Percentiles rank a stretch among this genome's conserved stretches.
Evolutionary conservation across 2,797 vertebrate species (phyloP).

Genomic region (Mormyrus hasselquistii): DNA sequence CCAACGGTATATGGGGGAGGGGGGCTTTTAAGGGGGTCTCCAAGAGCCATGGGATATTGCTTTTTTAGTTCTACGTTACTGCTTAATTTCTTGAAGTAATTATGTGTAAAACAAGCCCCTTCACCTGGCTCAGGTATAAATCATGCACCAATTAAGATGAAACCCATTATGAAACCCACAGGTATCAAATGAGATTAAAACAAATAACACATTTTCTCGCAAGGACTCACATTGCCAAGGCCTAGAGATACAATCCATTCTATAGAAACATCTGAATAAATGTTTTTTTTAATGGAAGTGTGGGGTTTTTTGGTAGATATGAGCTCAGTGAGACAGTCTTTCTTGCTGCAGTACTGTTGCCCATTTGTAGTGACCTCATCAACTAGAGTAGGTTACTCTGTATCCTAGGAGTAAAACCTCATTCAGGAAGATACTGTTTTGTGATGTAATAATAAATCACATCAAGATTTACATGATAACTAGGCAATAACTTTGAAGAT

Average conservation of each 20-base stretch:
- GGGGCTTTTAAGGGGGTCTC: not conserved
- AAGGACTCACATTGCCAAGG: not conserved
- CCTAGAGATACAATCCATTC: not conserved
- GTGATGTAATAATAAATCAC: not conserved
- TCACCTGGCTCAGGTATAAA: not conserved
- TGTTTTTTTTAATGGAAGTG: not conserved
- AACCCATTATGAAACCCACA: not conserved
- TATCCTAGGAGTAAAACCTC: not conserved
- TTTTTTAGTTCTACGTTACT: not conserved
- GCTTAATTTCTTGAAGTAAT: not conserved
- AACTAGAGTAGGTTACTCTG: not conserved
- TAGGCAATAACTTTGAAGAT: not conserved
- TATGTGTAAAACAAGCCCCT: slow-evolving; percentile 1
- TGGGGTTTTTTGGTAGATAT: not conserved
- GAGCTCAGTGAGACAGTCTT: not conserved
- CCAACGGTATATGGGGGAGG: not conserved
- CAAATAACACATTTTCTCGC: not conserved
- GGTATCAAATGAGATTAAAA: not conserved
- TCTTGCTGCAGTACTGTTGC: not conserved
- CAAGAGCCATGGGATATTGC: not conserved
- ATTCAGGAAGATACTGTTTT: not conserved
- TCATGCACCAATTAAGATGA: not conserved
- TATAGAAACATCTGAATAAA: not conserved
- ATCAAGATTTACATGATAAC: not conserved
- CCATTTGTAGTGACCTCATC: not conserved